These are phyloP conservation scores for Pampusana beccarii DNA, from an alignment of 2,113 vertebrate species.

Conservation along the genomic window DNA sequence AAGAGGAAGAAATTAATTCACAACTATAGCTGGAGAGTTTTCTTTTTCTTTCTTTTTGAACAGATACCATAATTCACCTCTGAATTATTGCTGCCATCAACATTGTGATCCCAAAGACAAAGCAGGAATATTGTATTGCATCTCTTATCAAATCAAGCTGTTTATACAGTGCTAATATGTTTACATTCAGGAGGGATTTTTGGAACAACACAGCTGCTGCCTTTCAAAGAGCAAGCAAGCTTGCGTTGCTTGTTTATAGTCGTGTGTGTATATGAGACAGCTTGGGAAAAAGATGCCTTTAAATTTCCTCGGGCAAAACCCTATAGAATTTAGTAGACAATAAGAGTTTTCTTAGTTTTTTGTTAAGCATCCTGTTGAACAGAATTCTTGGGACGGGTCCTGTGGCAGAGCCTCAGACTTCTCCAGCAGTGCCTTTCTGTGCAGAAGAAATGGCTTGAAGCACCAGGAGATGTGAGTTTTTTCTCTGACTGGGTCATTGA, in stretches of 20 bases:
- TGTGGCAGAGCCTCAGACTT: not conserved
- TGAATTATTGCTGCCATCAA: slow-evolving; percentile 44
- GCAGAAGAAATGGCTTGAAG: not conserved
- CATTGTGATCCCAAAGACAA: slow-evolving; percentile 31
- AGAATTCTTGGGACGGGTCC: not conserved
- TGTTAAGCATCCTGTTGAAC: not conserved
- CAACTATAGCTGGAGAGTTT: slow-evolving; percentile 24
- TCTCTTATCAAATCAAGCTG: slow-evolving; percentile 60
- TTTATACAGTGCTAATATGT: slow-evolving; percentile 65
- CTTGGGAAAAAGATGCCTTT: slow-evolving; percentile 30
- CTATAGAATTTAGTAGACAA: not conserved
- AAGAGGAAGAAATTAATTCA: slow-evolving; percentile 67
- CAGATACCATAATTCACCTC: slow-evolving; percentile 57
- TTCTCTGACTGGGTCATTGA: not conserved
- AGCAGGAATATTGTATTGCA: slow-evolving; percentile 38
- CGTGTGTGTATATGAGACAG: not conserved
- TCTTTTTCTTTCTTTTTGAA: slow-evolving; percentile 26
- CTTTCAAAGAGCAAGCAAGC: slow-evolving; percentile 47
- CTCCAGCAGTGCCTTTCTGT: not conserved
- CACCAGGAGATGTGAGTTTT: not conserved
- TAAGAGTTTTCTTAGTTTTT: slow-evolving; percentile 1
- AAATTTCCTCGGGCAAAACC: slow-evolving; percentile 46
- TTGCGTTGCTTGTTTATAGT: slow-evolving; percentile 13
- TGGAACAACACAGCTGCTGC: slow-evolving; percentile 64
- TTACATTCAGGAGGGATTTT: slow-evolving; percentile 56